Percentiles rank a stretch among this genome's conserved stretches.
These are phyloP conservation scores for Rana temporaria DNA, from an alignment of 2,113 vertebrate species.

Conservation along the genomic window DNA sequence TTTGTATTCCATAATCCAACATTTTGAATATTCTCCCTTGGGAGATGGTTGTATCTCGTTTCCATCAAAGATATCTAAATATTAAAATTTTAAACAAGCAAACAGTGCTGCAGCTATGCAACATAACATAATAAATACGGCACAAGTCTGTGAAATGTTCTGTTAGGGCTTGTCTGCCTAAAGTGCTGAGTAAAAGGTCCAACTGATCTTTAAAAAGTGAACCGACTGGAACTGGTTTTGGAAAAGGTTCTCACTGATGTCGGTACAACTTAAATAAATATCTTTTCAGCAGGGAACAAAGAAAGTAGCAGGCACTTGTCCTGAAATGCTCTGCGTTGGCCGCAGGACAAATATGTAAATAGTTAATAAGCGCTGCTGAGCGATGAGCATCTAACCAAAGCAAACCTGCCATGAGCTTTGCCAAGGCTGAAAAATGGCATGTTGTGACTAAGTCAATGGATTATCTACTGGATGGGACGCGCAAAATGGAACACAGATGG, in stretches of 20 bases:
- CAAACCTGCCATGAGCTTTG: background rate
- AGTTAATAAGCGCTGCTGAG: conserved; percentile 30
- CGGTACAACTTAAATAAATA: background rate
- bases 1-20: too few relatives aligned
- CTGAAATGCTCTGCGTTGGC: conserved; percentile 39
- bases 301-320: background rate
- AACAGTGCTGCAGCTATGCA: too few relatives aligned
- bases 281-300: background rate
- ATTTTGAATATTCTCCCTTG: too few relatives aligned
- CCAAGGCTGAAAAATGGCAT: background rate
- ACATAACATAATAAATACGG: too few relatives aligned
- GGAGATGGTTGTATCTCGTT: background rate
- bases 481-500: background rate
- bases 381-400: background rate
- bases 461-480: background rate
- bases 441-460: background rate
- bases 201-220: background rate
- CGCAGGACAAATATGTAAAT: conserved; percentile 31
- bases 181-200: conserved; percentile 28
- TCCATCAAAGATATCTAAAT: too few relatives aligned
- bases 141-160: too few relatives aligned
- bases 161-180: background rate
- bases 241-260: background rate
- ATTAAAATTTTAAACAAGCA: too few relatives aligned
- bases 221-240: background rate